Conservation (phyloP, 2,888 invertebrate species). For the Drosophila koepferae region DNA sequence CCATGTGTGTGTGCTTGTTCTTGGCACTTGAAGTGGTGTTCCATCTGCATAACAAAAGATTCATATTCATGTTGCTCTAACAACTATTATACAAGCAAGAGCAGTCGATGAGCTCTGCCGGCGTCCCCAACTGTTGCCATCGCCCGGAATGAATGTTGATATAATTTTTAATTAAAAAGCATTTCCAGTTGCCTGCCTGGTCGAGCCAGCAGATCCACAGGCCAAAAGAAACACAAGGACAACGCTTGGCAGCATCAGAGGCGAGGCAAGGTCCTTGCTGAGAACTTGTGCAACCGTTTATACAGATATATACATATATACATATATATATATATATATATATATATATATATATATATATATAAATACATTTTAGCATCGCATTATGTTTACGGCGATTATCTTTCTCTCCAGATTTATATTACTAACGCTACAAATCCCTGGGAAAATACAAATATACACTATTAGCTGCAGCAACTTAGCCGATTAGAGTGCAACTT, state of each 20-base stretch:
- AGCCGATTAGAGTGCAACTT: constrained; percentile 41
- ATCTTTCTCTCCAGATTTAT: constrained; percentile 34
- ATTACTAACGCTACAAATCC: constrained; percentile 59
- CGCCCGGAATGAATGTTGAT: constrained; percentile 61
- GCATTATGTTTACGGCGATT: constrained; percentile 8
- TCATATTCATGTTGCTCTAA: constrained; percentile 34
- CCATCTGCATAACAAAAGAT: constrained; percentile 34
- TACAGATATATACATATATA: constrained; percentile 44
- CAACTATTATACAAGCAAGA: constrained; percentile 49
- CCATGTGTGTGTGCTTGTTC: constrained; percentile 18
- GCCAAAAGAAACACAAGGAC: constrained; percentile 8
- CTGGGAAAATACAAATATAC: constrained; percentile 12
- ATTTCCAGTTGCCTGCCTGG: constrained; percentile 54
- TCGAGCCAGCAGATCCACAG: constrained; percentile 9
- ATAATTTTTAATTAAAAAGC: constrained; percentile 77
- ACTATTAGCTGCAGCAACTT: constrained; percentile 21
- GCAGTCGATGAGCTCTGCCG: constrained; percentile 5
- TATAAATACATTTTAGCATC: constrained; percentile 13
- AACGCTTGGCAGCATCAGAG: constrained; percentile 5
- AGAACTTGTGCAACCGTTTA: constrained; percentile 59
- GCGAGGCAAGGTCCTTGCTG: constrained; percentile 17
- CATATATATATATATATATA: too few species aligned
- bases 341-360: too few species aligned
- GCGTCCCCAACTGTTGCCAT: constrained; percentile 35
- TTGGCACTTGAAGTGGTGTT: constrained; percentile 33